Base-by-base conservation (phyloP, 2,113 vertebrate species). In the Boulengeromyrus knoepffleri region DNA sequence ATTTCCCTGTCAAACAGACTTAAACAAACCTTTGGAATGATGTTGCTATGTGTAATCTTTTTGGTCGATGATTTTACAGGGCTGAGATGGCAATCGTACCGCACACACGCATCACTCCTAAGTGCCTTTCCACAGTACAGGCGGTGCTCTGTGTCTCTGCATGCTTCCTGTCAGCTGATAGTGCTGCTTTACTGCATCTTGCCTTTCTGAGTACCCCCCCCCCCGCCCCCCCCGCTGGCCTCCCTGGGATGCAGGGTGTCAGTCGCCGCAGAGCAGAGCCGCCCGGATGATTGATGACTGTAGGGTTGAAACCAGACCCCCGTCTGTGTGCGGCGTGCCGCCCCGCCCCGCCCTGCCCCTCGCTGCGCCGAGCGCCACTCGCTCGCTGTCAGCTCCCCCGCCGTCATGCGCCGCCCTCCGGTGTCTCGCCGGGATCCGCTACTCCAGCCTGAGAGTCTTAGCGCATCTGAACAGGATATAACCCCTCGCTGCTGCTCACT, bases 261-360 rank as follows among this genome's bases (percentile, higher is more conserved):
- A 98, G 98, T 98, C 99, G 98, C 99, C 98, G 99, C 95, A 97
- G 96, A 97, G 96, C 97, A 99, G 98, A 99, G 99, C 98, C 97
- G 97, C 96, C 96, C 93, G 90, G 96, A 99, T 99, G 98, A 99
- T 99, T 98, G 98, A 99, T 99, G 98, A 99, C 97, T 97, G 95
- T 96, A 96, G 97, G 97, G 95, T 97, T 98, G 98, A 99, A 99
- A 99, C 96, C 96, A 97, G 98, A 99, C 97, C 97, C 98, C 97
- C 96, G 97, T 95, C 97, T 96, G 97, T 97, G 98, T 99, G 97
- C 96, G 97, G 97, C 97, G 96, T 97, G 97, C 97, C 96, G 97
- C 96, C 96, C 97, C 97, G 94, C 53, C 53, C 21, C 56, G 7
- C 62, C 96, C 96, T 95, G 96, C 96, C 96, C 97, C 96, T 97